phyloP scores from a whole-genome alignment of 2,888 invertebrate species.

The Megamerina dolium region DNA sequence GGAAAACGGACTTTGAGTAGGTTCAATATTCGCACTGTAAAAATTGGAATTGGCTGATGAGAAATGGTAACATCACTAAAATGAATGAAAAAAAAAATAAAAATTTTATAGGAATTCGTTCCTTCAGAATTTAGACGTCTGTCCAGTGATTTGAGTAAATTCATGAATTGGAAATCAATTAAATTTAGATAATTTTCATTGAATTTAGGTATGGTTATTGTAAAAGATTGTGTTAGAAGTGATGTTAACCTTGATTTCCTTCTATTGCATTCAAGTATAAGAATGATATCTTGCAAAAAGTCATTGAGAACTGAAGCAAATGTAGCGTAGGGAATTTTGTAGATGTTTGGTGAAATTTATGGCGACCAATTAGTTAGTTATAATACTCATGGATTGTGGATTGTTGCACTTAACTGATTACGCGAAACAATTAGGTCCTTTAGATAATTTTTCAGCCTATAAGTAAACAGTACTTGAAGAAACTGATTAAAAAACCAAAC shows the following conservation, averaged over 20 bases:
- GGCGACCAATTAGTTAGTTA: constrained; percentile 5
- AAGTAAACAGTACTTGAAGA: constrained; percentile 5
- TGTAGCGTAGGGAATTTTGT: constrained; percentile 4
- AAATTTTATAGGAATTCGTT: constrained; percentile 5
- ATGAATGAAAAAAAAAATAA: constrained; percentile 4
- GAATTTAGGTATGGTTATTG: constrained; percentile 10
- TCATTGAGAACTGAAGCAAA: not conserved
- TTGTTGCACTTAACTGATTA: not conserved
- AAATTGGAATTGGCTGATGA: too few relatives aligned
- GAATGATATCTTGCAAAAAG: constrained; percentile 6
- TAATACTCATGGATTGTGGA: constrained; percentile 1
- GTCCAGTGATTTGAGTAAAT: too few relatives aligned
- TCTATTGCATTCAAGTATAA: constrained; percentile 4
- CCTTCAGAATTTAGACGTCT: constrained; percentile 11
- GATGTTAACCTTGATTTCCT: constrained; percentile 4
- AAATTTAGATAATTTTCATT: constrained; percentile 10
- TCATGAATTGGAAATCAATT: constrained; percentile 8
- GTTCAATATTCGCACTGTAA: too few relatives aligned
- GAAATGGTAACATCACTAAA: too few relatives aligned
- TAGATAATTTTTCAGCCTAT: constrained; percentile 8
- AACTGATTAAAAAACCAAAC: constrained; percentile 4
- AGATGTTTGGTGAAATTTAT: constrained; percentile 5
- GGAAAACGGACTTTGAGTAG: too few relatives aligned
- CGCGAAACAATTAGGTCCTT: too few relatives aligned
- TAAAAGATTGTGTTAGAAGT: constrained; percentile 8